Evolutionary conservation across 2,797 vertebrate species (phyloP).

Genomic region (Anniella stebbinsi): DNA sequence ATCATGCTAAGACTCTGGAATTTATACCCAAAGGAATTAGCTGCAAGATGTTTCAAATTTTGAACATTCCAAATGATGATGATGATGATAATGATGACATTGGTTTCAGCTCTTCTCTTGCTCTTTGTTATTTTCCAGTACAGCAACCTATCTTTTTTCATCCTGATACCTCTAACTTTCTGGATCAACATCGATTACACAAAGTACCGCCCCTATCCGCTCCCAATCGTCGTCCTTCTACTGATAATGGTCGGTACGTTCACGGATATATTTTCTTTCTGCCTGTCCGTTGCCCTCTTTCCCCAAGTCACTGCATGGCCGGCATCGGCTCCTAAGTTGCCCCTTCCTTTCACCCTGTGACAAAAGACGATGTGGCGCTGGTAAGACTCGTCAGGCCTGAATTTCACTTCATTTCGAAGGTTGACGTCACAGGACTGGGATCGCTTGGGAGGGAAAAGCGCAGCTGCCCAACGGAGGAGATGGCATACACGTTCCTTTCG

Average conservation of each 20-base stretch:
- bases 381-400: too few species aligned
- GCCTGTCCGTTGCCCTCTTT: neutral
- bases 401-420: too few species aligned
- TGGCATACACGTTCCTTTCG: too few species aligned
- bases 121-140: conserved; percentile 79
- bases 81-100: too few species aligned
- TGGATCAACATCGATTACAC: conserved; percentile 89
- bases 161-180: conserved; percentile 88
- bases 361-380: neutral
- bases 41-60: too few species aligned
- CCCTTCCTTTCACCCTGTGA: neutral
- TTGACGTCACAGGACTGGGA: too few species aligned
- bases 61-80: too few species aligned
- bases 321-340: neutral
- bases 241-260: conserved; percentile 88
- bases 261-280: fast-evolving
- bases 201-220: conserved; percentile 79
- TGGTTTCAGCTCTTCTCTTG: neutral
- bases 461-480: too few species aligned
- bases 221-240: conserved; percentile 83
- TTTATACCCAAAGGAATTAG: too few species aligned
- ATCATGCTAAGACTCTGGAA: too few species aligned
- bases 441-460: too few species aligned
- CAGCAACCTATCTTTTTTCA: conserved; percentile 91
- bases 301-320: neutral